These are phyloP conservation scores for Samia ricini DNA, from an alignment of 1,140 invertebrate genomes.

Conservation along the genomic window DNA sequence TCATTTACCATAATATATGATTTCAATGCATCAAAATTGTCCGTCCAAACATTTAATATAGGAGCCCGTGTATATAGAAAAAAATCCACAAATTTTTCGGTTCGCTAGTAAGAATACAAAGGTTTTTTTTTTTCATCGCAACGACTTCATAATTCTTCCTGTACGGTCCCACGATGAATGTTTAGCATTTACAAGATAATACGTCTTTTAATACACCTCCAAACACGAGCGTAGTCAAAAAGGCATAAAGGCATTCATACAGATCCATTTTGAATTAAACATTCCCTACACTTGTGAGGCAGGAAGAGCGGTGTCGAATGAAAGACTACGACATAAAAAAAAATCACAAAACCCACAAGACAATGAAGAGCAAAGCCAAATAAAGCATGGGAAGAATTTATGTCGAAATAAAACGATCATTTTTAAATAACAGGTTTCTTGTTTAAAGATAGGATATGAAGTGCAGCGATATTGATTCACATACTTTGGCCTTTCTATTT, in stretches of 20 bases:
- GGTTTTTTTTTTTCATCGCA: neutral
- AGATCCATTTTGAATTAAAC: slow-evolving; percentile 4
- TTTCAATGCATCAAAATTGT: no score
- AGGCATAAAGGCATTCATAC: slow-evolving; percentile 64
- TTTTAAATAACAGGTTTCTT: slow-evolving; percentile 34
- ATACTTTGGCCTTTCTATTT: neutral
- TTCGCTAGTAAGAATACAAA: slow-evolving; percentile 3
- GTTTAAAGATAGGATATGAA: no score
- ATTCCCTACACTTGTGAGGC: slow-evolving; percentile 52
- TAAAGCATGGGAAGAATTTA: slow-evolving; percentile 32
- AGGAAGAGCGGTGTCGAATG: slow-evolving; percentile 71
- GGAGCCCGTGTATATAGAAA: neutral
- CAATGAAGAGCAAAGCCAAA: slow-evolving; percentile 36
- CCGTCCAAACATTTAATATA: neutral
- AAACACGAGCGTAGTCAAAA: slow-evolving; percentile 61
- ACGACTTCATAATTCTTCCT: slow-evolving; percentile 8
- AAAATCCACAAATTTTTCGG: neutral
- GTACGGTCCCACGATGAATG: slow-evolving; percentile 15
- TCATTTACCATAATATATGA: no score
- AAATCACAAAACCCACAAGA: slow-evolving; percentile 57
- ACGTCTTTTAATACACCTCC: slow-evolving; percentile 61
- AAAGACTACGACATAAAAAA: slow-evolving; percentile 53
- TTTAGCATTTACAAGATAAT: slow-evolving; percentile 45
- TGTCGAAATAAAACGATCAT: slow-evolving; percentile 24
- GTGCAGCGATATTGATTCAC: no score